Percentiles rank a stretch among this genome's conserved stretches.
phyloP scores from a whole-genome alignment of 2,113 vertebrate genomes.

The Peucedramus taeniatus region DNA sequence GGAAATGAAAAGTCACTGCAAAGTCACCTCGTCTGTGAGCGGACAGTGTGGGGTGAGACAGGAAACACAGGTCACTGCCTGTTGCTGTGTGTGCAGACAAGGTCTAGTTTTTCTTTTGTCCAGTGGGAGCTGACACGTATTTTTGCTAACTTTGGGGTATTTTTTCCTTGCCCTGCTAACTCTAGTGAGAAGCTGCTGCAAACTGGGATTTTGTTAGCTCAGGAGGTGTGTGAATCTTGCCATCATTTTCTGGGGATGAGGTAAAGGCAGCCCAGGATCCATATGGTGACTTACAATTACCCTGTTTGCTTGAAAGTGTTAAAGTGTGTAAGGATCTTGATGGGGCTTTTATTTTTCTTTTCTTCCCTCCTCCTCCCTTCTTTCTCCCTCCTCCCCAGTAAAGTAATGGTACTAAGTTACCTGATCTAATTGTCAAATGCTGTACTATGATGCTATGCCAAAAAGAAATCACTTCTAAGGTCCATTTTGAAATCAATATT shows the following conservation, averaged over 20 bases:
- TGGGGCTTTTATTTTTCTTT: background rate
- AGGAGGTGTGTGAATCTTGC: background rate
- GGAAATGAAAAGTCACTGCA: background rate
- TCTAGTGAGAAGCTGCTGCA: background rate
- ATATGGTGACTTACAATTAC: background rate
- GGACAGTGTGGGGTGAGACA: background rate
- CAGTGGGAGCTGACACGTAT: background rate
- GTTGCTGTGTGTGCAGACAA: slow-evolving; percentile 25
- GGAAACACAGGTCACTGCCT: slow-evolving; percentile 41
- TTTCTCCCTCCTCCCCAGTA: background rate
- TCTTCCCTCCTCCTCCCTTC: background rate
- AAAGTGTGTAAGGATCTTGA: background rate
- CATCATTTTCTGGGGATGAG: background rate
- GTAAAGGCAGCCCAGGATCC: rapidly evolving
- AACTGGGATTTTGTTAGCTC: background rate
- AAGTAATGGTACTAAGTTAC: background rate
- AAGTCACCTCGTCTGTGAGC: slow-evolving; percentile 1
- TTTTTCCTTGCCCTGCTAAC: background rate
- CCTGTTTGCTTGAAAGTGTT: background rate
- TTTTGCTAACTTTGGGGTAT: slow-evolving; percentile 39
- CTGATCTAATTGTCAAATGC: background rate
- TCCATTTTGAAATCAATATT: background rate
- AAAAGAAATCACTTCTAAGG: background rate
- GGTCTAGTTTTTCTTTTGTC: slow-evolving; percentile 16
- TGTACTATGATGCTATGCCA: background rate